phyloP scores from a whole-genome alignment of 2,113 vertebrate genomes.

The Daboia siamensis region DNA sequence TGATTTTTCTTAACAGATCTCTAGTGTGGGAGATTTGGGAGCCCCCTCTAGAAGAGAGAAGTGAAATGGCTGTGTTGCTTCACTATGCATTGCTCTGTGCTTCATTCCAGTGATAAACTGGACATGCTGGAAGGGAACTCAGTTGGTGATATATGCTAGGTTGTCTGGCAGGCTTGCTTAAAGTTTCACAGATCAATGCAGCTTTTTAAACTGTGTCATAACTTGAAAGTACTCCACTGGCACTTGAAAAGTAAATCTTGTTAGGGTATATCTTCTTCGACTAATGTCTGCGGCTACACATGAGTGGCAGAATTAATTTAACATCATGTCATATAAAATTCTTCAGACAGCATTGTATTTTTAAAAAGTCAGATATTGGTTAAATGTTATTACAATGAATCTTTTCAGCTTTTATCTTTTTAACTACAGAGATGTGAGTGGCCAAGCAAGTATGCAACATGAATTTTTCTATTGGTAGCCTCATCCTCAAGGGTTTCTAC shows the following conservation, averaged over 20 bases:
- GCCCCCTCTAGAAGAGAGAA: neutral
- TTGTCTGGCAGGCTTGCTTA: constrained; percentile 10
- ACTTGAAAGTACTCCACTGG: neutral
- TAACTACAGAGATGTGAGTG: neutral
- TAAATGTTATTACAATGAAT: neutral
- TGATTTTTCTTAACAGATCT: neutral
- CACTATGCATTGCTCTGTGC: neutral
- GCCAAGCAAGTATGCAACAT: neutral
- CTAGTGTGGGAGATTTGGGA: neutral
- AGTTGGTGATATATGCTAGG: constrained; percentile 15
- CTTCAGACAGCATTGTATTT: neutral
- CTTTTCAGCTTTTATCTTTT: neutral
- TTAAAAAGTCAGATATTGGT: neutral
- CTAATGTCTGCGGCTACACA: constrained; percentile 16
- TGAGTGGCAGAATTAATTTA: neutral
- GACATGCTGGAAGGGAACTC: neutral
- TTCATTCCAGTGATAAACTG: neutral
- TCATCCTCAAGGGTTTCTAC: neutral
- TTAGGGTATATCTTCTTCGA: neutral
- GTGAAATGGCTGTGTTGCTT: neutral
- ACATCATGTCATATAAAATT: neutral
- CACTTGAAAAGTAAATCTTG: neutral
- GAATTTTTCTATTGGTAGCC: neutral
- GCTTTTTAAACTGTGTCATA: neutral
- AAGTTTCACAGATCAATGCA: constrained; percentile 18